phyloP scores from a whole-genome alignment of 1,140 invertebrate genomes.

The Drosophila cardini region DNA sequence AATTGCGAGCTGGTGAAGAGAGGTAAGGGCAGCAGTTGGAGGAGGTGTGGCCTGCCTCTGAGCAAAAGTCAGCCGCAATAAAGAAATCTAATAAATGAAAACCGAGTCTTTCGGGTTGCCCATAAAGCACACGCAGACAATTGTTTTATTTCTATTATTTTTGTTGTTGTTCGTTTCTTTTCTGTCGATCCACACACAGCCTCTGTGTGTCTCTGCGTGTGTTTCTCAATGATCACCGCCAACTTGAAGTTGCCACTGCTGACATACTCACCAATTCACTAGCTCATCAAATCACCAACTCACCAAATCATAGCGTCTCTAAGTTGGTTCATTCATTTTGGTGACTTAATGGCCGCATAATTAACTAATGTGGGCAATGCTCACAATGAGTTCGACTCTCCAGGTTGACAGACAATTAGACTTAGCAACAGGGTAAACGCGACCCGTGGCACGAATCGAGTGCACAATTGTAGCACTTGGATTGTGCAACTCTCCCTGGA shows the following conservation, averaged over 20 bases:
- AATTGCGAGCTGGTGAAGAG: constrained; percentile 34
- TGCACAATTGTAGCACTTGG: constrained; percentile 61
- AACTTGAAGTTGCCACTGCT: constrained; percentile 48
- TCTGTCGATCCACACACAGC: constrained; percentile 11
- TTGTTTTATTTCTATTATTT: constrained; percentile 18
- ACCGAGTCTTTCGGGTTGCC: constrained; percentile 20
- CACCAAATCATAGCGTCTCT: constrained; percentile 6
- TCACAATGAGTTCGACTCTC: constrained; percentile 11
- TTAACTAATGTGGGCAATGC: constrained; percentile 72
- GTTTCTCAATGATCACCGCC: constrained; percentile 52
- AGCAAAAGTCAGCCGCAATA: constrained; percentile 49
- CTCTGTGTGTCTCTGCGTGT: constrained; percentile 37
- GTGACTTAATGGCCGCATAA: constrained; percentile 68
- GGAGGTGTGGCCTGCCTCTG: constrained; percentile 21
- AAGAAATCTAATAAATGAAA: constrained; percentile 61
- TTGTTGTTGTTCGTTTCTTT: background rate
- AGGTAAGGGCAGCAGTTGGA: constrained; percentile 1
- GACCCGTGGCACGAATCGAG: constrained; percentile 63
- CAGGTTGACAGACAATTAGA: constrained; percentile 50
- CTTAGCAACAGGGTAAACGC: constrained; percentile 17
- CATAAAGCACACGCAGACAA: constrained; percentile 33
- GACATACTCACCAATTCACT: constrained; percentile 44
- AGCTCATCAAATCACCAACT: constrained; percentile 33
- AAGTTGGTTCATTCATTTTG: constrained; percentile 24
- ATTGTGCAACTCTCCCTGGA: constrained; percentile 45